Evolutionary conservation across 1,140 invertebrate genomes (phyloP), one percentile per base, ranked within the genome.

Genomic region (Calephelis nemesis): DNA sequence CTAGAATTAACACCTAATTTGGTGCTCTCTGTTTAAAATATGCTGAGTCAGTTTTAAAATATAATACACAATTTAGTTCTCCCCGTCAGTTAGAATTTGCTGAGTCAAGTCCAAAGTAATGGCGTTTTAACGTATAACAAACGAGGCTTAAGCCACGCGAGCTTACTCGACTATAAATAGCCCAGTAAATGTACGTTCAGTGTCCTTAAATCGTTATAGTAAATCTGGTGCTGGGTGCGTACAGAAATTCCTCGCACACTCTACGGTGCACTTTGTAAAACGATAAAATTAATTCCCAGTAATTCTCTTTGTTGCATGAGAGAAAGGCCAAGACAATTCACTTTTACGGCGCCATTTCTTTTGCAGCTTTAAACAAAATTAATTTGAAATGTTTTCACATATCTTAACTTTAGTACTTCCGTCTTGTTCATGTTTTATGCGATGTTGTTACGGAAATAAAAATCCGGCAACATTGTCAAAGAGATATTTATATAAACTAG

Each of bases 161-260:
- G 40, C 30, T 47, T 30, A 67, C 8, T 58, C 15, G 40, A 45
- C 65, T 67, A 67, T 67, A 67, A 67, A 67, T 58, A 47, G 54
- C 52, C 13, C 47, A 47, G 42, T 58, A 66, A 66, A 66, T 66
- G 65, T 70, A 70, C 52, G 47, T 65, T 70, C 63, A 12, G 50
- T 70, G 68, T 70, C 45, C 45, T 58, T 60, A 67, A 67, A 78
- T 78, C 68, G 74, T 58, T 74, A 62, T 63, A 54, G 70, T 78
- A 74, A 76, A 78, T 78, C 76, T 74, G 40, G 50, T 45, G 48
- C 63, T 49, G 48, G 40, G 64, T 66, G 50, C 50, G 65, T 58
- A 54, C 30, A 66, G 49, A 30, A 15, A 58, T 42, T 15, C 47
- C 45, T 19, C 42, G 42, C 15, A 58, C 42, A 19, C 15, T 11